These are phyloP conservation scores for Corella eumyota DNA, from an alignment of 23 tunicate genomes.

Conservation along the genomic window DNA sequence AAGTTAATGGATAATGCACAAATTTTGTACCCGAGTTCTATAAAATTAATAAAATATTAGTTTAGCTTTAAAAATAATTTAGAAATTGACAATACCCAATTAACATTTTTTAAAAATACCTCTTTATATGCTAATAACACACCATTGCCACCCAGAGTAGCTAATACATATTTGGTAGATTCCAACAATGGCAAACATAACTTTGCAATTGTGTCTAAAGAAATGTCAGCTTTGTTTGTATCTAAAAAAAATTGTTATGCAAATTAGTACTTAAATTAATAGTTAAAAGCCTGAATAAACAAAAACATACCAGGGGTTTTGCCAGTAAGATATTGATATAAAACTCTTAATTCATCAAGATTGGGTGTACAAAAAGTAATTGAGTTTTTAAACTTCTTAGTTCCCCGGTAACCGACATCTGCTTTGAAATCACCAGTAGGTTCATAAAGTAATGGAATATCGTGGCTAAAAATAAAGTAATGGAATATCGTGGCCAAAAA, in stretches of 20 bases:
- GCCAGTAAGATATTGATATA: constrained; percentile 4
- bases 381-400: constrained; percentile 2
- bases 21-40: background rate
- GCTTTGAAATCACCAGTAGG: constrained; percentile 69
- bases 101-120: too few species aligned
- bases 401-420: constrained; percentile 20
- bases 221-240: too few species aligned
- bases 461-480: constrained; percentile 13
- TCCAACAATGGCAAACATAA: constrained; percentile 5
- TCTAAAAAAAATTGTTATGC: too few species aligned
- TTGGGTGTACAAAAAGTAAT: constrained; percentile 60
- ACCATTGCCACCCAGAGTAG: constrained; percentile 43
- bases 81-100: too few species aligned
- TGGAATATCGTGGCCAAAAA: background rate
- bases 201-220: too few species aligned
- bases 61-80: background rate
- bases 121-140: too few species aligned
- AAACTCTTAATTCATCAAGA: constrained; percentile 32
- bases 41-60: background rate
- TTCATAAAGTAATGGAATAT: constrained; percentile 35
- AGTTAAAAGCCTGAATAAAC: background rate
- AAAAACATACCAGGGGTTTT: background rate
- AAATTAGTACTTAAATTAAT: background rate
- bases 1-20: constrained; percentile 12
- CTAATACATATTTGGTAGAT: constrained; percentile 19